Evolutionary conservation across 2,888 invertebrate genomes (phyloP).

Genomic region (Sussaba pulchella): DNA sequence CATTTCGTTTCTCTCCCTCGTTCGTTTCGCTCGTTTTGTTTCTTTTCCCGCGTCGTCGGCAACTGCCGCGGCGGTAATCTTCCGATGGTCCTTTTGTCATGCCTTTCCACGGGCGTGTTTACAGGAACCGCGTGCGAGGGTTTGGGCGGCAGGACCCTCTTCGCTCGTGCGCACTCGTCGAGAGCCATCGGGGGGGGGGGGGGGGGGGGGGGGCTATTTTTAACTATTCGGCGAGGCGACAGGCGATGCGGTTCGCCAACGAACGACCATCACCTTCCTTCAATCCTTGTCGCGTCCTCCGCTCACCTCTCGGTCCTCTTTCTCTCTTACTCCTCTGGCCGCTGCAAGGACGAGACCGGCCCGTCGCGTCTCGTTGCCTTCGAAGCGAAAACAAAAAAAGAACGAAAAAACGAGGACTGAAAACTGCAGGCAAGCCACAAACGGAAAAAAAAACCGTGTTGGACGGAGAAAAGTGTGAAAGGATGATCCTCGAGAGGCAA

Average conservation of each 20-base stretch:
- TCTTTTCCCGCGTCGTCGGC: slow-evolving; percentile 28
- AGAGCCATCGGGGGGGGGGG: too few relatives aligned
- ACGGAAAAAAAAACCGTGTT: not conserved
- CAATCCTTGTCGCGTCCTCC: slow-evolving; percentile 56
- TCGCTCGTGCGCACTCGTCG: not conserved
- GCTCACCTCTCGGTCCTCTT: slow-evolving; percentile 8
- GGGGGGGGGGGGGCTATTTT: too few relatives aligned
- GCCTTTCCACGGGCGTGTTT: slow-evolving; percentile 70
- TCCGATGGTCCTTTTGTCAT: slow-evolving; percentile 69
- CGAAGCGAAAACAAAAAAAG: slow-evolving; percentile 11
- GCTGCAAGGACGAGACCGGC: slow-evolving; percentile 49
- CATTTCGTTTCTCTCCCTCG: slow-evolving; percentile 22
- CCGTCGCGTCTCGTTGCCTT: slow-evolving; percentile 31
- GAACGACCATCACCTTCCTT: slow-evolving; percentile 69
- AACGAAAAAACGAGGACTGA: not conserved
- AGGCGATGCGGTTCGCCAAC: slow-evolving; percentile 51
- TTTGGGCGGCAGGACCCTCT: slow-evolving; percentile 71
- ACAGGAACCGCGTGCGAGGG: slow-evolving; percentile 70
- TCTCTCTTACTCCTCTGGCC: slow-evolving; percentile 11
- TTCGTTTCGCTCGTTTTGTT: slow-evolving; percentile 7
- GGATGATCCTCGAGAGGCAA: not conserved
- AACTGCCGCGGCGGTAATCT: slow-evolving; percentile 25
- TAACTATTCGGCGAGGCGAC: slow-evolving; percentile 70
- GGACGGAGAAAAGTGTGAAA: not conserved
- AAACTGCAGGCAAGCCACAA: not conserved